Evolutionary conservation across 2,113 vertebrate genomes (phyloP), one percentile per base, ranked within the genome.

Genomic region (Propithecus coquereli): DNA sequence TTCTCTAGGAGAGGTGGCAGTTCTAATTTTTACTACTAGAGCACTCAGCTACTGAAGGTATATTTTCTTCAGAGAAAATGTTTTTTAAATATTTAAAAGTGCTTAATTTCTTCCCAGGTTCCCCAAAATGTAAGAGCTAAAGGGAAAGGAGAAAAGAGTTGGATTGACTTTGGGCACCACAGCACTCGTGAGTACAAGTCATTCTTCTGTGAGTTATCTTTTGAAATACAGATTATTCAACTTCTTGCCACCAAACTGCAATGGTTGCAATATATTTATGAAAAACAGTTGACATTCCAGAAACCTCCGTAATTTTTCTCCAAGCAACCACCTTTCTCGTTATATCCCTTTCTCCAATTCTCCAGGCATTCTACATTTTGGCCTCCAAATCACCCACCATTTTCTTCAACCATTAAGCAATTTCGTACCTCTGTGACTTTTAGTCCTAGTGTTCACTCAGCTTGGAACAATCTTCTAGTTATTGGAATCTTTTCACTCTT

Each of bases 11-110:
- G 83, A 79, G 32, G 40, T 79, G 65, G 43, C 6, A 0, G 4
- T 70, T 94, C 32, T 80, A 92, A 93, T 91, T 76, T 91, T 79
- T 66, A 66, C 27, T 77, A 16, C 43, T 25, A 25, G 95, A 87
- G 6, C 87, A 54, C 52, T 79, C 8, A 27, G 63, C 8, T 37
- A 52, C 17, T 63, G 20, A 77, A 96, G 77, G 10, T 43, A 47
- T 88, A 0, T 95, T 89, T 96, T 96, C 5, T 65, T 59, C n/a
- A 40, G 52, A 91, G 22, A 45, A 2, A 37, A 54, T 1, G 13
- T 4, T 83, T 86, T 59, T 96, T 92, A 90, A 96, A 88, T 74
- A 57, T 91, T 95, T 95, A 8, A 34, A 90, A 91, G 87, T 30
- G 37, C 8, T 13, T 66, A 20, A 17, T 17, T 90, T 95, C 52